Conservation (phyloP, 2,888 invertebrate species). For the Psylliodes chrysocephalus region DNA sequence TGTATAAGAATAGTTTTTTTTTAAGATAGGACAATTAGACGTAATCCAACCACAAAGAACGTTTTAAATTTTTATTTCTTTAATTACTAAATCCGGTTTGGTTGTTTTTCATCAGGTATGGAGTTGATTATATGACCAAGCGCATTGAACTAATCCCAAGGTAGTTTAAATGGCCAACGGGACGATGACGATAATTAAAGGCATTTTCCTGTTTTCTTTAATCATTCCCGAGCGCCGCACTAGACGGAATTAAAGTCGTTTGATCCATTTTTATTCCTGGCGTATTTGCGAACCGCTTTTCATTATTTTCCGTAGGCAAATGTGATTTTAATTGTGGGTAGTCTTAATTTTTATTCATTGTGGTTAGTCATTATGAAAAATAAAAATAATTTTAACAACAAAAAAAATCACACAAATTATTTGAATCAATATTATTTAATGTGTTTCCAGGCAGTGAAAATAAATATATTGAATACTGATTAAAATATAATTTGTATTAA, state of each 20-base stretch:
- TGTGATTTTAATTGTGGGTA: conserved; percentile 6
- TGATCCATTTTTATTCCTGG: conserved; percentile 37
- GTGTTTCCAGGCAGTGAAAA: too few species aligned
- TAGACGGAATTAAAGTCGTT: conserved; percentile 40
- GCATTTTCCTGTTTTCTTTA: conserved; percentile 39
- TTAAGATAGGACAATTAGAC: not conserved
- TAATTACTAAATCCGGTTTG: conserved; percentile 17
- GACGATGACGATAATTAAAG: conserved; percentile 39
- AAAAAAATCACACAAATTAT: too few species aligned
- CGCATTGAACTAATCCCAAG: conserved; percentile 25
- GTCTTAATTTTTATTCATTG: not conserved
- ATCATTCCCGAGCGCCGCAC: conserved; percentile 39
- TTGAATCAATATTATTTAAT: too few species aligned
- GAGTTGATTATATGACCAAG: conserved; percentile 19
- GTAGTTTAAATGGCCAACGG: conserved; percentile 29
- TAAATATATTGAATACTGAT: too few species aligned
- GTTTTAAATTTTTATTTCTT: conserved; percentile 12
- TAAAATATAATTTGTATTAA: too few species aligned
- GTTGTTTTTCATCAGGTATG: conserved; percentile 20
- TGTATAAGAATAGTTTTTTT: too few species aligned
- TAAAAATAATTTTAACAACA: too few species aligned
- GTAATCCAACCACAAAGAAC: not conserved
- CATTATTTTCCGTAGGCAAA: not conserved
- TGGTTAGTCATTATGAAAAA: too few species aligned
- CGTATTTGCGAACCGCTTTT: not conserved